phyloP scores from a whole-genome alignment of 1,140 invertebrate genomes.

The Drosophila yakuba region DNA sequence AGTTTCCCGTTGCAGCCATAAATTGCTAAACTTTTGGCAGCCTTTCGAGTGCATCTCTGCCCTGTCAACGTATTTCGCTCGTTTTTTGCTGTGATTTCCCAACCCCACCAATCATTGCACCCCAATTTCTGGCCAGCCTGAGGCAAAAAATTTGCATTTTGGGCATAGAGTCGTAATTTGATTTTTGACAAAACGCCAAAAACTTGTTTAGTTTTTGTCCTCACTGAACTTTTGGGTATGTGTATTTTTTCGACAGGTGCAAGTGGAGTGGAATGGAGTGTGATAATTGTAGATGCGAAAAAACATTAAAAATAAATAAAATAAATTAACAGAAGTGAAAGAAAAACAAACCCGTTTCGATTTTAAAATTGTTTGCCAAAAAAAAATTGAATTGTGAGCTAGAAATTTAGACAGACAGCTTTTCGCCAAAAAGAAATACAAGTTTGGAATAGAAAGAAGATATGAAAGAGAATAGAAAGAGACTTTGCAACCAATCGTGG shows the following conservation, averaged over 20 bases:
- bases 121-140: not conserved
- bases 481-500: not conserved
- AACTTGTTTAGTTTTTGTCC: slow-evolving; percentile 48
- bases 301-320: not conserved
- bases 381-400: not conserved
- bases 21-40: slow-evolving; percentile 61
- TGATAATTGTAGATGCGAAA: not conserved
- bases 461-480: too few relatives aligned
- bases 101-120: slow-evolving; percentile 1
- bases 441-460: too few relatives aligned
- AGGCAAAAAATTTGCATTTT: slow-evolving; percentile 48
- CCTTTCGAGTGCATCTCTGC: slow-evolving; percentile 34
- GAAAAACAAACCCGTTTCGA: not conserved
- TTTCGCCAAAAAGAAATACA: too few relatives aligned
- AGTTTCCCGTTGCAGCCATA: slow-evolving; percentile 44
- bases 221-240: slow-evolving; percentile 16
- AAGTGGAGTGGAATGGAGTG: not conserved
- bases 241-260: not conserved
- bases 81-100: too few relatives aligned
- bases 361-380: not conserved
- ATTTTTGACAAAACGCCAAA: slow-evolving; percentile 57
- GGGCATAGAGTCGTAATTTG: slow-evolving; percentile 54
- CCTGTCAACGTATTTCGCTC: slow-evolving; percentile 11
- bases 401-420: too few relatives aligned
- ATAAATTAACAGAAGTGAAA: not conserved